Percentiles rank a stretch among this genome's conserved stretches.
These are phyloP conservation scores for Anolis sagrei DNA, from an alignment of 2,113 vertebrate species.

Conservation along the genomic window DNA sequence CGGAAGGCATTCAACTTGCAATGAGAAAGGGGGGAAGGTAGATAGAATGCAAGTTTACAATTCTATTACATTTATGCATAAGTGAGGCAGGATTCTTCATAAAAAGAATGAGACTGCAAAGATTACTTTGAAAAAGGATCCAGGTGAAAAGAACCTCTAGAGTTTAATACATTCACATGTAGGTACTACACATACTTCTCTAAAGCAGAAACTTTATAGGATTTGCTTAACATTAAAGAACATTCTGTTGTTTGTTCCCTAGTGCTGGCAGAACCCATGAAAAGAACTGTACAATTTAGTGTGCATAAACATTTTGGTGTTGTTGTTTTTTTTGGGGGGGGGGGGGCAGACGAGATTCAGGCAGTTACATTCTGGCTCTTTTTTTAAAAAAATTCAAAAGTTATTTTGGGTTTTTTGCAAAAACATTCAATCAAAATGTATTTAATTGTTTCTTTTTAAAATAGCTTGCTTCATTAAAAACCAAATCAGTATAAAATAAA, in stretches of 20 bases:
- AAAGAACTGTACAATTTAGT: background rate
- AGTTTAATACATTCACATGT: background rate
- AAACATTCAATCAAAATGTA: background rate
- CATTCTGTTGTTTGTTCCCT: background rate
- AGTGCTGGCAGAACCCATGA: background rate
- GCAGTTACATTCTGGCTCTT: background rate
- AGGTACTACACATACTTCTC: background rate
- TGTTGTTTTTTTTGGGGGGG: background rate
- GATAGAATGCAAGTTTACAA: background rate
- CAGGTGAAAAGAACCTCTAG: background rate
- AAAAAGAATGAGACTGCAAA: background rate
- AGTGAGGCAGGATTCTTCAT: background rate
- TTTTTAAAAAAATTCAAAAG: background rate
- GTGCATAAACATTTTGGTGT: too few relatives aligned
- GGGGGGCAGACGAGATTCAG: background rate
- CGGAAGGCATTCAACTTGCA: background rate
- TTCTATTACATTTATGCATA: background rate
- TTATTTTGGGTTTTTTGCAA: background rate
- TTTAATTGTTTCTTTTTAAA: background rate
- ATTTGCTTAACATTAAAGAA: background rate
- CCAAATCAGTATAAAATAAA: too few relatives aligned
- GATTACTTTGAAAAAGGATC: background rate
- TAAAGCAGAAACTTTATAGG: background rate
- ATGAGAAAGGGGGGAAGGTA: too few relatives aligned
- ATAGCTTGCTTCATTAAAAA: background rate